These are phyloP conservation scores for Aldrovandia affinis DNA, from an alignment of 2,797 vertebrate genomes.

Conservation along the genomic window DNA sequence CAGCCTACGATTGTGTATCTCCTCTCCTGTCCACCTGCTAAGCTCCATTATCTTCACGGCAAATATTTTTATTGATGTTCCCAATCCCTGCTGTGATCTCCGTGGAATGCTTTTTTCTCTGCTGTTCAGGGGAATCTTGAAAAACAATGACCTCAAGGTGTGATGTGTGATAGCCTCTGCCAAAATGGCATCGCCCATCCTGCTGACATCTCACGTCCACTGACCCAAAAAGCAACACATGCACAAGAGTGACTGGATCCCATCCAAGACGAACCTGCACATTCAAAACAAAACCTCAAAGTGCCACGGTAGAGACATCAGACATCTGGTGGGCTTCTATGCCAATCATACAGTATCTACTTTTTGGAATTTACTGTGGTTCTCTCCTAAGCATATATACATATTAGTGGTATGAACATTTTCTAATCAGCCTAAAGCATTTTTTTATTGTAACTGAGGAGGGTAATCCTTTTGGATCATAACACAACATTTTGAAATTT, in stretches of 20 bases:
- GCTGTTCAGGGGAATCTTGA: conserved; percentile 25
- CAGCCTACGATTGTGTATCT: neutral
- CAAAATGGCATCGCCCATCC: conserved; percentile 27
- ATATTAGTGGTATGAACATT: neutral
- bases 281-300: neutral
- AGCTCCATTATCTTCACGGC: conserved; percentile 19
- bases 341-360: neutral
- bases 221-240: conserved; percentile 15
- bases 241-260: conserved; percentile 24
- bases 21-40: neutral
- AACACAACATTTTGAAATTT: no score
- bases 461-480: no score
- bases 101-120: conserved; percentile 9
- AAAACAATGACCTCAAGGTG: conserved; percentile 32
- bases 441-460: no score
- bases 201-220: neutral
- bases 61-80: conserved; percentile 36
- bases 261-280: conserved; percentile 13
- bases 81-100: conserved; percentile 24
- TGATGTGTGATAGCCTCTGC: conserved; percentile 31
- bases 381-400: neutral
- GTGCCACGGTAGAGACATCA: neutral
- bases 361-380: neutral
- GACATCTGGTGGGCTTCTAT: neutral
- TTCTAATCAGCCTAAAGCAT: no score